Base-by-base conservation (phyloP, 2,888 invertebrate species). In the Cheilosia variabilis region DNA sequence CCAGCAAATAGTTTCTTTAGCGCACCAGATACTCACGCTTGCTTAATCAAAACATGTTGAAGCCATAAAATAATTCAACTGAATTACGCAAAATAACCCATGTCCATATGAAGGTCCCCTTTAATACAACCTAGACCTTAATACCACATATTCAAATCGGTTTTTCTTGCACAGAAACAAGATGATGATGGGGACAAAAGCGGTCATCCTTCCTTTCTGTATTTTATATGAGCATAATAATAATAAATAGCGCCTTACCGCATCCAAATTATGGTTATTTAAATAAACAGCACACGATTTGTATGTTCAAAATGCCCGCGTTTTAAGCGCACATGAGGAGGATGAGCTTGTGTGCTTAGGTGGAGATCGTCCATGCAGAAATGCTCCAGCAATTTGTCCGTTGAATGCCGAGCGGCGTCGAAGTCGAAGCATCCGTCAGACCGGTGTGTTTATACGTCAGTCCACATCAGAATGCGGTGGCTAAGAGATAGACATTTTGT, bases 261-360 rank as follows among this genome's bases (percentile, higher is more conserved):
- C 76, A 77, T 87, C 82, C 88, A 91, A 91, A 91, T 91, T 91
- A 91, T 90, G 90, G 91, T 91, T 90, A 91, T 91, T 91, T 91
- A 90, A 91, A 91, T 90, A 91, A 91, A 91, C 90, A 91, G 90
- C 91, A 90, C 91, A 91, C 90, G 91, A 91, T 91, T 91, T 90
- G 90, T 90, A 88, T 89, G 88, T 60, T 79, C 66, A 37, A 37
- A 13, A 76, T 71, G 43, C 27, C 31, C 57, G 72, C 41, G 68
- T 73, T 75, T 75, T 63, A 55, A 76, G 76, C 34, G 52, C 57
- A 47, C 77, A 27, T 65, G 52, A 60, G 62, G 43, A 58, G 68
- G 57, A 57, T 63, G 68, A 63, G 52, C 63, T 73, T 78, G 78
- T 78, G 68, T 78, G 50, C 68, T 78, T 78, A 65, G 83, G 72